Conservation (phyloP, 64 coral and sea anemone genomes). For the Stichodactyla mertensii region DNA sequence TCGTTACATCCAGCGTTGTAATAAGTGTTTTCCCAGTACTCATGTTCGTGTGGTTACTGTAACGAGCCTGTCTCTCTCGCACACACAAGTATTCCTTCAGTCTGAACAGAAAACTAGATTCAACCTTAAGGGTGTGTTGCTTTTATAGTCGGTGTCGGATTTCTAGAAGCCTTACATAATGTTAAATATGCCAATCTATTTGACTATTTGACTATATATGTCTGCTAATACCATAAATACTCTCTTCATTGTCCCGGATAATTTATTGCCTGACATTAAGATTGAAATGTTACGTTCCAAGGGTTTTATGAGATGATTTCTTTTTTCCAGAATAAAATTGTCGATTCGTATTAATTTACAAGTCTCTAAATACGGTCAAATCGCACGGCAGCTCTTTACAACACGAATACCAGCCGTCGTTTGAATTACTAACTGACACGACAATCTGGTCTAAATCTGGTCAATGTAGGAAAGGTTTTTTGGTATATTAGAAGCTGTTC, state of each 20-base stretch:
- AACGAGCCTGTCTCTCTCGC: neutral
- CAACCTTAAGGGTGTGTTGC: neutral
- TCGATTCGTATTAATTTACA: neutral
- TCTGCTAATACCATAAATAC: neutral
- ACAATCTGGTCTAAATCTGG: neutral
- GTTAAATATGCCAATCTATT: neutral
- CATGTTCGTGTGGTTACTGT: neutral
- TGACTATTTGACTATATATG: neutral
- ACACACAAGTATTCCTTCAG: neutral
- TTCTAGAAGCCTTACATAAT: neutral
- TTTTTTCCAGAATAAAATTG: neutral
- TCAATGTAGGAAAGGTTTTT: neutral
- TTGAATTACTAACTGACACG: neutral
- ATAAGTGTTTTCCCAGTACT: conserved; percentile 33
- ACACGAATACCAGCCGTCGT: neutral
- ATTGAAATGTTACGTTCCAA: neutral
- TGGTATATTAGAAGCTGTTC: neutral
- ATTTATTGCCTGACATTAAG: neutral
- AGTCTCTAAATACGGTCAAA: neutral
- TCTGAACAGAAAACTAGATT: neutral
- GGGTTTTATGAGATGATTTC: neutral
- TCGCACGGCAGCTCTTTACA: neutral
- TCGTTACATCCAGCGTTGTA: conserved; percentile 40
- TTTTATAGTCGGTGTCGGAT: neutral
- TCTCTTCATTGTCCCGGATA: neutral